A percentile compares a stretch with the other conserved stretches of the same genome.
Conservation (phyloP, 2,888 invertebrate species). For the Erebia palarica region DNA sequence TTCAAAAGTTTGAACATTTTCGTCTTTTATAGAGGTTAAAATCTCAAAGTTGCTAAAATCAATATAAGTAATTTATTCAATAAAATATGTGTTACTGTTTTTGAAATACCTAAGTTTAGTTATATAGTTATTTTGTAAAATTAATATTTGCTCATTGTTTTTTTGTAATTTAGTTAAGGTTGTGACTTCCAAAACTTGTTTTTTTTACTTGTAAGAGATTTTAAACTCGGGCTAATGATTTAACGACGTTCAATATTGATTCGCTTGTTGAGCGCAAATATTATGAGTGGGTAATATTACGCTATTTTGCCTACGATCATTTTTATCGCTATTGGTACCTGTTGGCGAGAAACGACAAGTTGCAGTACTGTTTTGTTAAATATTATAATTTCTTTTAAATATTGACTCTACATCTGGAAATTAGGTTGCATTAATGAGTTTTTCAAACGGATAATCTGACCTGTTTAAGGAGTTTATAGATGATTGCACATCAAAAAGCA, state of each 20-base stretch:
- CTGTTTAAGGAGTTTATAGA: too few relatives aligned
- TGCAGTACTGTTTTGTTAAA: conserved; percentile 66
- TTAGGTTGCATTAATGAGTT: too few relatives aligned
- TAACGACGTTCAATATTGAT: conserved; percentile 49
- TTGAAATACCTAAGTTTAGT: conserved; percentile 15
- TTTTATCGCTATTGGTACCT: conserved; percentile 52
- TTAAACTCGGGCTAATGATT: conserved; percentile 56
- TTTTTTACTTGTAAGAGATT: conserved; percentile 51
- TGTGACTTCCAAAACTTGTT: conserved; percentile 34
- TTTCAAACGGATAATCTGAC: too few relatives aligned
- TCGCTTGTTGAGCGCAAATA: conserved; percentile 60
- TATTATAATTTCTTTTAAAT: conserved; percentile 22
- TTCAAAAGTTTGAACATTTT: neutral
- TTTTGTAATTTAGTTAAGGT: conserved; percentile 34
- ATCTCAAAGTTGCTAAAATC: neutral
- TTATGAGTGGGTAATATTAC: conserved; percentile 50
- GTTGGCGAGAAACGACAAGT: conserved; percentile 47
- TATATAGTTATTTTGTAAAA: conserved; percentile 20
- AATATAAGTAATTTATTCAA: neutral
- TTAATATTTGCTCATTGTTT: conserved; percentile 25
- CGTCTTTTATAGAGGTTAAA: neutral
- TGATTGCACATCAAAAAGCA: too few relatives aligned
- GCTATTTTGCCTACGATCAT: conserved; percentile 45
- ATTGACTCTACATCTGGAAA: too few relatives aligned
- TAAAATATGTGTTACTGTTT: neutral